Conservation (phyloP, 2,888 invertebrate species). For the Chrysopilus asiliformis region DNA sequence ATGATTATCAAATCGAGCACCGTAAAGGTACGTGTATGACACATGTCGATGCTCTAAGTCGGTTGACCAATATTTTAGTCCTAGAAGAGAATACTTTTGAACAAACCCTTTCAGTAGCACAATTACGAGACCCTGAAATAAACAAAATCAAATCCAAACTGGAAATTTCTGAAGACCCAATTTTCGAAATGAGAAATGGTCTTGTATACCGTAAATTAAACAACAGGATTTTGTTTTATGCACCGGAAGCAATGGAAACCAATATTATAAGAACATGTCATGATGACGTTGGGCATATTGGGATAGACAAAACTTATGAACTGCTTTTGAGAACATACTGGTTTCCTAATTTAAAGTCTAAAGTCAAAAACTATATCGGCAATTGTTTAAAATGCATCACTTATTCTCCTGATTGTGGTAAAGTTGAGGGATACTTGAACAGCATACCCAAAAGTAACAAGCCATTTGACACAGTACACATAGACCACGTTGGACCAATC, state of each 20-base stretch:
- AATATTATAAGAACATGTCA: slow-evolving; percentile 11
- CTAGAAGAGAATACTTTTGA: no score
- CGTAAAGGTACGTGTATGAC: slow-evolving; percentile 10
- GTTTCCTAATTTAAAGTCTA: slow-evolving; percentile 28
- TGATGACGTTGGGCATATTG: slow-evolving; percentile 12
- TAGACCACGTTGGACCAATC: slow-evolving; percentile 34
- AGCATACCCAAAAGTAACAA: slow-evolving; percentile 27
- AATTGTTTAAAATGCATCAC: slow-evolving; percentile 29
- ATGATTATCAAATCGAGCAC: slow-evolving; percentile 10
- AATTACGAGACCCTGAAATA: background rate
- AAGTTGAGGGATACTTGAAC: slow-evolving; percentile 23
- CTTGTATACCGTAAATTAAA: slow-evolving; percentile 4
- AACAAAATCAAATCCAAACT: background rate
- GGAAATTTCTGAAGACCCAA: slow-evolving; percentile 1
- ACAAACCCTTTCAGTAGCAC: background rate
- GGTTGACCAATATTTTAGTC: background rate
- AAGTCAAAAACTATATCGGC: slow-evolving; percentile 27
- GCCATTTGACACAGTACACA: slow-evolving; percentile 31
- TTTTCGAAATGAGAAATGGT: slow-evolving; percentile 3
- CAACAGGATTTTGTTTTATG: slow-evolving; percentile 10
- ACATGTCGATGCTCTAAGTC: slow-evolving; percentile 13
- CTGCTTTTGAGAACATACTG: slow-evolving; percentile 22
- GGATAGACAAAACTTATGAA: slow-evolving; percentile 8
- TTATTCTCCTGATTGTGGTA: slow-evolving; percentile 21
- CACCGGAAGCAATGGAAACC: slow-evolving; percentile 10